A percentile compares a stretch with the other conserved stretches of the same genome.
phyloP scores from a whole-genome alignment of 2,797 vertebrate genomes.

The Chlorospingus semifuscus region DNA sequence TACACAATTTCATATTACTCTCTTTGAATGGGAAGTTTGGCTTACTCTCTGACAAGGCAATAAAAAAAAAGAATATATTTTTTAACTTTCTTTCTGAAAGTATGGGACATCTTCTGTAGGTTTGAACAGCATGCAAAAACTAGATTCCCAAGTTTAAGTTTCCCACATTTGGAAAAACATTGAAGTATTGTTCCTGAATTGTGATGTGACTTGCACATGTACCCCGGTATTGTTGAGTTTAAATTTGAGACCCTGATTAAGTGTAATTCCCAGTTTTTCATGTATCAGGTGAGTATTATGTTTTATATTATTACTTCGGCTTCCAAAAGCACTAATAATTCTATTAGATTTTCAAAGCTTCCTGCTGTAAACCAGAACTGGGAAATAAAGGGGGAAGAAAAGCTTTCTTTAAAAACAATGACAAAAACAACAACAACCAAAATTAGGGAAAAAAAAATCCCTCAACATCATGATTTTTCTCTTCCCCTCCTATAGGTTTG shows the following conservation, averaged over 20 bases:
- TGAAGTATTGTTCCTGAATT: not conserved
- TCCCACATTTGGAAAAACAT: not conserved
- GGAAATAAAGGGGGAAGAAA: not conserved
- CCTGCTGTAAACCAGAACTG: not conserved
- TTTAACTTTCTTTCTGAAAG: not conserved
- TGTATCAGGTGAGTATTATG: not conserved
- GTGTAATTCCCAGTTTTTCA: not conserved
- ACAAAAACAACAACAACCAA: not conserved
- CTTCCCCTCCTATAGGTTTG: not conserved
- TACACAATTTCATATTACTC: not conserved
- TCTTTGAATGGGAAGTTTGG: not conserved
- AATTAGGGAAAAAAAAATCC: not conserved
- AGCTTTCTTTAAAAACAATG: not conserved
- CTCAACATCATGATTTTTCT: not conserved
- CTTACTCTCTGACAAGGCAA: not conserved
- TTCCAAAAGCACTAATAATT: not conserved
- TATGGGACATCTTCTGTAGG: accelerated
- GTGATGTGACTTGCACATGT: not conserved
- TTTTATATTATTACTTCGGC: not conserved
- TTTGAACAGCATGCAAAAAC: not conserved
- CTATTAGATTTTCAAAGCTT: not conserved
- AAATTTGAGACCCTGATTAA: not conserved
- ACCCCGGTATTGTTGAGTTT: not conserved
- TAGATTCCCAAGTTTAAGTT: not conserved
- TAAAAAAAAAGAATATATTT: not conserved